Base-by-base conservation (phyloP, 2,888 invertebrate genomes). In the Meganola albula region DNA sequence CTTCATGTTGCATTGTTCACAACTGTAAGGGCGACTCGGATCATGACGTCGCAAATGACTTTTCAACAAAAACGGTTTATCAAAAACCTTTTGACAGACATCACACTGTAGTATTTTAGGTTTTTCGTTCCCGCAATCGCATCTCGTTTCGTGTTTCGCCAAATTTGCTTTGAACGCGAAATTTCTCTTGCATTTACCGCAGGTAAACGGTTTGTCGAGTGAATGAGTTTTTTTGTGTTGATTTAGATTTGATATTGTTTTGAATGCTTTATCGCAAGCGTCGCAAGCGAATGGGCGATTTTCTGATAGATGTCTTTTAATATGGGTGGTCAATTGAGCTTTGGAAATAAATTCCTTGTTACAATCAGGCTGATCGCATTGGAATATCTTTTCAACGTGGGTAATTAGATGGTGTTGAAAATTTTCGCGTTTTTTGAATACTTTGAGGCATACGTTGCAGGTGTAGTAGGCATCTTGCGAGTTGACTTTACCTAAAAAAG, bases 221-320 rank as follows among this genome's bases (percentile, higher is more conserved):
- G 60, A 14, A 37, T 74, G 73, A 0, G 48, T 45, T 0, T 50
- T 42, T 11, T 56, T 61, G 10, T 75, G 73, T 14, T 69, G 70
- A 20, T 49, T 48, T 10, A 74, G 42, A 28, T 73, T 68, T 0
- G 68, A 66, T 0, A 58, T 31, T 0, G 61, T 48, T 10, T 61
- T 59, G 9, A 74, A 74, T 10, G 24, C 31, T 22, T 74, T 72
- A 0, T 53, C 49, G 21, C 75, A 75, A 0, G 41, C 34, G 0
- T 58, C 47, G 24, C 74, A 75, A 0, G 47, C 34, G 9, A 43
- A 65, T 0, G 32, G 8, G 2, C 46, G 44, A 0, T 57, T 40
- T 1, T 24, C 24, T 0, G n/a, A n/a, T n/a, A n/a, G n/a, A n/a
- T n/a, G n/a, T 20, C 20, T 3, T n/a, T 2, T 3, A 7, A 5